A percentile compares a stretch with the other conserved stretches of the same genome.
Evolutionary conservation across 2,113 vertebrate genomes (phyloP).

Genomic region (Nothocercus julius): DNA sequence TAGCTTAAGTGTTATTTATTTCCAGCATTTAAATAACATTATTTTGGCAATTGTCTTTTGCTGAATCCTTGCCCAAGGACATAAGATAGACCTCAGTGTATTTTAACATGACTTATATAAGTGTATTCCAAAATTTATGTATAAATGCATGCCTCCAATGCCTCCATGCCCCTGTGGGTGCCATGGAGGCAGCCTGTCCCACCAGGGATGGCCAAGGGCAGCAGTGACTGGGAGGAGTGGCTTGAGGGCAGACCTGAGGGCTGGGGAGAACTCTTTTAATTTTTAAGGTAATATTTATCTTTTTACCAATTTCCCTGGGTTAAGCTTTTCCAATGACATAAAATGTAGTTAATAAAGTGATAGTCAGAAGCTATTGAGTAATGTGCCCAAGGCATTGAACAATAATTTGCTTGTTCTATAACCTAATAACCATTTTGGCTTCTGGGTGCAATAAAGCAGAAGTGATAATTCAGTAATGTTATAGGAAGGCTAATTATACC

Average conservation of each 20-base stretch:
- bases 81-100: rapidly evolving
- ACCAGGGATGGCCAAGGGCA: not conserved
- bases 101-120: not conserved
- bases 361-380: slow-evolving; percentile 57
- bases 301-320: not conserved
- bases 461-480: slow-evolving; percentile 67
- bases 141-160: not conserved
- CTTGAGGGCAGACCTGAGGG: not conserved
- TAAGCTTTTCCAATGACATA: slow-evolving; percentile 32
- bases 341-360: slow-evolving; percentile 42
- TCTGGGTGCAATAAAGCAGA: slow-evolving; percentile 68
- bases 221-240: not conserved
- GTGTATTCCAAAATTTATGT: not conserved
- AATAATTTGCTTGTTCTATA: slow-evolving; percentile 76
- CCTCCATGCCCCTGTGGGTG: not conserved
- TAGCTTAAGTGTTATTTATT: not conserved
- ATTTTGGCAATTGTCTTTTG: not conserved
- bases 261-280: not conserved
- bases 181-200: not conserved
- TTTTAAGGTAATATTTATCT: not conserved
- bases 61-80: not conserved
- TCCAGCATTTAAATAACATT: not conserved
- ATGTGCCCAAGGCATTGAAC: slow-evolving; percentile 56
- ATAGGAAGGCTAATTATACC: slow-evolving; percentile 73
- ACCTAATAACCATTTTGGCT: slow-evolving; percentile 69